Percentiles rank a stretch among this genome's conserved stretches.
phyloP scores from a whole-genome alignment of 1,140 invertebrate genomes.

The Papilio helenus region DNA sequence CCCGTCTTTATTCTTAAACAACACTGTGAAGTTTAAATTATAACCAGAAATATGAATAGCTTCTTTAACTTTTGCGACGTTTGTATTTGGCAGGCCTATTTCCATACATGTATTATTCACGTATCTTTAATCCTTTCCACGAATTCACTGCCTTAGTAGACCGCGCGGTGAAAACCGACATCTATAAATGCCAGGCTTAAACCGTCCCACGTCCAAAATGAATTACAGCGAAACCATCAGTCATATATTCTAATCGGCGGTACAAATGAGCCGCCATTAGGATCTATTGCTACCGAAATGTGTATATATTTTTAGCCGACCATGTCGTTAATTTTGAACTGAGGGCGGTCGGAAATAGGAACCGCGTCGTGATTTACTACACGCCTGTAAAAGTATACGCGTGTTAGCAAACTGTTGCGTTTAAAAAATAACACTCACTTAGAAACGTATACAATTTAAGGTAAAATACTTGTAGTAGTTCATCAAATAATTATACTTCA shows the following conservation, averaged over 20 bases:
- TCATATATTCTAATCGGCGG: slow-evolving; percentile 34
- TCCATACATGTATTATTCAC: too few species aligned
- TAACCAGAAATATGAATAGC: too few species aligned
- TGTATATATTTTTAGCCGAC: slow-evolving; percentile 32
- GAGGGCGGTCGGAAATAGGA: slow-evolving; percentile 31
- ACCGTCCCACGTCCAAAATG: not conserved
- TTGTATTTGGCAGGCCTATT: too few species aligned
- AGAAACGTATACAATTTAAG: too few species aligned
- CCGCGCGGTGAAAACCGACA: not conserved
- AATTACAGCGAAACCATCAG: not conserved
- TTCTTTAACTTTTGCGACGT: too few species aligned
- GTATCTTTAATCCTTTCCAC: too few species aligned
- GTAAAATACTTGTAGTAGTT: too few species aligned
- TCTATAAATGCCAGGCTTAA: not conserved
- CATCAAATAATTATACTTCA: too few species aligned
- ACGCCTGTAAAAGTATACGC: slow-evolving; percentile 21
- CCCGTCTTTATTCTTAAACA: not conserved
- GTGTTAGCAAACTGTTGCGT: slow-evolving; percentile 25
- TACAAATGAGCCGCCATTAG: slow-evolving; percentile 33
- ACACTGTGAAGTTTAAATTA: not conserved
- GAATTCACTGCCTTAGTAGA: too few species aligned
- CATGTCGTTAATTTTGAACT: slow-evolving; percentile 22
- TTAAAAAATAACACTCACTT: not conserved
- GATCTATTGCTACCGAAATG: slow-evolving; percentile 31
- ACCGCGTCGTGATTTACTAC: slow-evolving; percentile 27